Base-by-base conservation (phyloP, 2,888 invertebrate genomes). In the Erpobdella octoculata region DNA sequence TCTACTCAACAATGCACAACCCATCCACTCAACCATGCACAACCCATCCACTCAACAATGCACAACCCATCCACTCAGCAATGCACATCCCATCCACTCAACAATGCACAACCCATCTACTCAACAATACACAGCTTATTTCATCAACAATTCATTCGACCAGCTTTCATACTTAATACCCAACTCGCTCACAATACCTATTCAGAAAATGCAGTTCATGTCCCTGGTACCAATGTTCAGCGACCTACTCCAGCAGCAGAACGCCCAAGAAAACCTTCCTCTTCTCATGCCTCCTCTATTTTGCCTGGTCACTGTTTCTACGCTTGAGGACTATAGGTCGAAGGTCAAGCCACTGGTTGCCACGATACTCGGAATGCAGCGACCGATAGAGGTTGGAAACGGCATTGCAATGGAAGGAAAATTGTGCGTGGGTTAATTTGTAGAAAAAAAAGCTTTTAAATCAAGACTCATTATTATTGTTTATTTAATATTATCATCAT, bases 181-280 rank as follows among this genome's bases (percentile, higher is more conserved):
- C 53, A 9, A 1, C 53, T 53, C 53, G 46, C 3, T 46, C 18
- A 46, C 18, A n/a, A 1, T 46, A 46, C 53, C 3, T 12, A 41
- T 72, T 70, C 87, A 96, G 95, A 95, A 94, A 90, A 86, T 95
- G 70, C 91, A 93, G 88, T 94, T 92, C 87, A 91, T 91, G 82
- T 92, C 92, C 83, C 89, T 95, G 68, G 93, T 94, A 90, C 93
- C 93, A 46, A 89, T 89, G 78, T 86, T 96, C 74, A 89, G 90
- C 80, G 87, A 89, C 62, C 37, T 72, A 33, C 48, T 59, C 6
- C 67, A 72, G 77, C 93, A 95, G 83, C 88, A 93, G 84, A 88
- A 88, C 79, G 88, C 89, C 28, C 89, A 90, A 74, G 93, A 94
- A 80, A 91, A 92, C 25, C 86, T 94, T 75, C 90, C 92, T 81